Conservation (phyloP, 2,797 vertebrate genomes). For the Leptatherina wallacei region DNA sequence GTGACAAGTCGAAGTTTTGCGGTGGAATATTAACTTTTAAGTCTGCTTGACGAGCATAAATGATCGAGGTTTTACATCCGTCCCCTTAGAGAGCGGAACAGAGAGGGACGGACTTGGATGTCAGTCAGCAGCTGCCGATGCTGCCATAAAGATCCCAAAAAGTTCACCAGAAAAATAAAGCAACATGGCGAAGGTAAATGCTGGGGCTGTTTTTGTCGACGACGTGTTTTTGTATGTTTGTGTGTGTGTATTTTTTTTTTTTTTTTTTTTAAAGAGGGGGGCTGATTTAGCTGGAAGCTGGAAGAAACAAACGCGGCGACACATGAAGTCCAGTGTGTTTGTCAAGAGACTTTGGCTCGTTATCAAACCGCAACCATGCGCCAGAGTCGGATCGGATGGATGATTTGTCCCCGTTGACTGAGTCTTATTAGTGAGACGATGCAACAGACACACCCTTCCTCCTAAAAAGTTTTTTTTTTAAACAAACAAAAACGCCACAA, state of each 20-base stretch:
- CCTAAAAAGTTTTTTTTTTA: neutral
- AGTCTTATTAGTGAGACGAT: neutral
- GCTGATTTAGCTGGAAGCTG: neutral
- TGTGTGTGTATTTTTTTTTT: neutral
- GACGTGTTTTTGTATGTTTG: neutral
- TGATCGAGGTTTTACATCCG: conserved; percentile 10
- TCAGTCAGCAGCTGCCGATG: conserved; percentile 28
- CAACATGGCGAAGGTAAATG: conserved; percentile 67
- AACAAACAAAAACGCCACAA: neutral
- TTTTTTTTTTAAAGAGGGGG: neutral
- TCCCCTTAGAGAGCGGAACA: conserved; percentile 7
- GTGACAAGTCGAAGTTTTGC: conserved; percentile 8
- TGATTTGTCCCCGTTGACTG: neutral
- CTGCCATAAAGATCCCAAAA: conserved; percentile 45
- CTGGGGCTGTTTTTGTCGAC: rapidly evolving
- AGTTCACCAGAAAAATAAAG: conserved; percentile 11
- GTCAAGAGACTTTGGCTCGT: neutral
- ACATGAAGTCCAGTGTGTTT: neutral
- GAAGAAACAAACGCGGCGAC: neutral
- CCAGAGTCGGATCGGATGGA: neutral
- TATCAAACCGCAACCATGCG: neutral
- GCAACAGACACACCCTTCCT: conserved; percentile 32
- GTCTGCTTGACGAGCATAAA: conserved; percentile 7
- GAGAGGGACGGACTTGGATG: conserved; percentile 70
- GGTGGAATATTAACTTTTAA: conserved; percentile 75